These are phyloP conservation scores for Aphis craccivora DNA, from an alignment of 1,140 invertebrate genomes.

Conservation along the genomic window DNA sequence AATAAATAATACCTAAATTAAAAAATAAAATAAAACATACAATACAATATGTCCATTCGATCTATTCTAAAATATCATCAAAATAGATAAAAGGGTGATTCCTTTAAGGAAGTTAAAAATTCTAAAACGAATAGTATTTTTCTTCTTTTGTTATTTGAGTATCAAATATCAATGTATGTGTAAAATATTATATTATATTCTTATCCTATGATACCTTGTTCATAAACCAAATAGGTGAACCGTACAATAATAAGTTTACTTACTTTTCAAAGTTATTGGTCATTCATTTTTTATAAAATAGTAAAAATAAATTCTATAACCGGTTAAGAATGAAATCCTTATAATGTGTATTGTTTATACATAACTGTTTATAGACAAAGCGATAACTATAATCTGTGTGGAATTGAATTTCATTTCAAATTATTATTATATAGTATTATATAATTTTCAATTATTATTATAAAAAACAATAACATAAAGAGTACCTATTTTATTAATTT, in stretches of 20 bases:
- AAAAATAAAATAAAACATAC: background rate
- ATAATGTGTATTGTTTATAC: background rate
- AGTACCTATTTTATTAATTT: too few species aligned
- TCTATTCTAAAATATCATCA: background rate
- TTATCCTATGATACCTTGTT: background rate
- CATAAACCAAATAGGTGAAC: conserved; percentile 17
- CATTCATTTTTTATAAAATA: background rate
- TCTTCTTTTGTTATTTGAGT: background rate
- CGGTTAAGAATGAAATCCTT: background rate
- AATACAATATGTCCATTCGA: background rate
- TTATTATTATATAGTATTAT: too few species aligned
- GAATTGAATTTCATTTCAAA: too few species aligned
- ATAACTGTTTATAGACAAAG: background rate
- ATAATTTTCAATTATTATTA: too few species aligned
- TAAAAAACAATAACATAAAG: too few species aligned
- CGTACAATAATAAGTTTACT: conserved; percentile 26
- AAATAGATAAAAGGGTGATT: background rate
- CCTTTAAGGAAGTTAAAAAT: background rate
- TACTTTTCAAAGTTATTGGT: background rate
- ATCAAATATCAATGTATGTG: background rate
- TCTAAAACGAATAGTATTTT: background rate
- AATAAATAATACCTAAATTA: too few species aligned
- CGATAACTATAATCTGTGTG: too few species aligned
- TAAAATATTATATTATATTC: background rate
- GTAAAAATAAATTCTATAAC: too few species aligned